Base-by-base conservation (phyloP, 2,888 invertebrate genomes). In the Synergus itoensis region DNA sequence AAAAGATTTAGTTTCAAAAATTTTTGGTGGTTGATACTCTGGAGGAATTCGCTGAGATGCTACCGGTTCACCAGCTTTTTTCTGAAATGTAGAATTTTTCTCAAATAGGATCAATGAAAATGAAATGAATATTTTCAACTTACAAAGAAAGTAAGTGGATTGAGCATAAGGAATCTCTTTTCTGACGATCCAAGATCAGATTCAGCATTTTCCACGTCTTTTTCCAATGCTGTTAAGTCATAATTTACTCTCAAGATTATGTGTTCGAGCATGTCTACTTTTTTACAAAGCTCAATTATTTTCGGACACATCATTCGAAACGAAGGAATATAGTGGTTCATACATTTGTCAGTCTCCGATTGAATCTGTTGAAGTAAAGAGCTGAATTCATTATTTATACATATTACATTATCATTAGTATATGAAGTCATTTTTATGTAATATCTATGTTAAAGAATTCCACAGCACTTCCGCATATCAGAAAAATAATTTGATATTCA, bases 111-210 rank as follows among this genome's bases (percentile, higher is more conserved):
- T 36, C 36, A 36, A 36, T 7, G 36, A 36, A 36, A 36, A 7
- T 36, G 36, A 36, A 36, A 36, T 36, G 0, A 36, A 7, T 36
- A 21, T 60, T 53, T 78, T 3, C 8, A 79, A 88, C 89, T 89
- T 87, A 92, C 92, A 79, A 92, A 92, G 76, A 92, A 91, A 1
- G 90, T 89, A 21, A 92, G 88, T 1, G 92, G 92, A 86, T 92
- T 92, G 36, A 92, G 81, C 76, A 92, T 91, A 21, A 90, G 89
- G 18, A 92, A 87, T 76, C 91, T 86, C 80, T 89, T 89, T 77
- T 92, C 92, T 0, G 92, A 87, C 11, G 88, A 85, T 4, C 90
- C 90, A 53, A 91, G 84, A 48, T 90, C 89, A 28, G 90, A 85
- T 79, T 92, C 92, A 0, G 92, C 92, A 21, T 83, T 87, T 12